Conservation (phyloP, 2,113 vertebrate genomes). For the Oplegnathus fasciatus region DNA sequence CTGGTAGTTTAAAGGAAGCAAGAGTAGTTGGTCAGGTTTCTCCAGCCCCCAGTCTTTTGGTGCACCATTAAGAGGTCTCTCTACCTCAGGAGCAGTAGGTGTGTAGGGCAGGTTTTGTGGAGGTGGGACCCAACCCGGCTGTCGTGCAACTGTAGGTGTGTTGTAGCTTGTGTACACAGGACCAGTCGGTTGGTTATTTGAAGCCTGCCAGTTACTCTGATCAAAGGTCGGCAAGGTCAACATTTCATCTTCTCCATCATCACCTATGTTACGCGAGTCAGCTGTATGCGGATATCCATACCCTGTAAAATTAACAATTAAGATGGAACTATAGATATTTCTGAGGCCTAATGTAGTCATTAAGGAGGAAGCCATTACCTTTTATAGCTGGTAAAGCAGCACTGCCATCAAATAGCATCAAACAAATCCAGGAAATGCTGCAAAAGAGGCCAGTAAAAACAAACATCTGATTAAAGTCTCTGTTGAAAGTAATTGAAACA, state of each 20-base stretch:
- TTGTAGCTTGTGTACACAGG: neutral
- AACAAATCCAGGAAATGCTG: constrained; percentile 51
- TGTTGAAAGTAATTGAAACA: neutral
- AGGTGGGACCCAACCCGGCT: neutral
- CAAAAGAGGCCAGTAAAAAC: neutral
- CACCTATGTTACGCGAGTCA: neutral
- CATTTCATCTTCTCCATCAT: neutral
- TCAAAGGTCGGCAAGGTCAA: rapidly evolving
- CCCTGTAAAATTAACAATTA: neutral
- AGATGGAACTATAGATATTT: neutral
- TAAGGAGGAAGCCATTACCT: constrained; percentile 22
- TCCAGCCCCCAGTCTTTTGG: neutral
- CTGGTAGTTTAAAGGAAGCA: constrained; percentile 15
- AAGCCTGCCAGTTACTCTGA: neutral
- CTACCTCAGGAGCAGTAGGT: rapidly evolving
- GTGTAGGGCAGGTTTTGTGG: rapidly evolving
- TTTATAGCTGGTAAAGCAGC: neutral
- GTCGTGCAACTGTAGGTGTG: neutral
- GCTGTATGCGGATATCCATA: neutral
- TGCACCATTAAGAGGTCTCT: neutral
- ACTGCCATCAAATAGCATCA: constrained; percentile 33
- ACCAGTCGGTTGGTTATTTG: neutral
- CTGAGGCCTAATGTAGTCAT: no score
- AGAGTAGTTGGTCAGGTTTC: rapidly evolving
- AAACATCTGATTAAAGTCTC: neutral